phyloP scores from a whole-genome alignment of 37 sponge, comb jelly and placozoan species.

The Mnemiopsis leidyi region DNA sequence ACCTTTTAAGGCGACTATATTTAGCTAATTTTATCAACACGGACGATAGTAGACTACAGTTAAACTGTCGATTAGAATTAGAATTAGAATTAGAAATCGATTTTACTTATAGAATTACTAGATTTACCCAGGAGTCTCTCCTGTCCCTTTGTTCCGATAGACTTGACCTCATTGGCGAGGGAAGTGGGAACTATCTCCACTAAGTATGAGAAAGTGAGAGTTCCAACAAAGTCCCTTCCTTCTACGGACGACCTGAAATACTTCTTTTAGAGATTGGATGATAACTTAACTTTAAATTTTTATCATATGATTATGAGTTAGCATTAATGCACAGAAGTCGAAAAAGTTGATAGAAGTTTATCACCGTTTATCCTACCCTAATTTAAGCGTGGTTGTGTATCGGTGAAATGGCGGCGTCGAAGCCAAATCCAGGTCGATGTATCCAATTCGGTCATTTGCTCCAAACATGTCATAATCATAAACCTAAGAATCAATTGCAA shows the following conservation, averaged over 20 bases:
- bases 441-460: slow-evolving; percentile 54
- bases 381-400: not conserved
- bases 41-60: too few species aligned
- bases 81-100: too few species aligned
- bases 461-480: slow-evolving; percentile 44
- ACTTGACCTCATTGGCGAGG: not conserved
- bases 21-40: too few species aligned
- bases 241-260: slow-evolving; percentile 27
- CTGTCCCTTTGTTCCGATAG: slow-evolving; percentile 54
- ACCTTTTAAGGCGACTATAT: too few species aligned
- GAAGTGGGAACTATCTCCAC: slow-evolving; percentile 32
- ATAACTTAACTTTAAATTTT: too few species aligned
- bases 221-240: slow-evolving; percentile 39
- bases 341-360: not conserved
- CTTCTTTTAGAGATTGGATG: too few species aligned
- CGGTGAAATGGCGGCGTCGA: slow-evolving; percentile 20
- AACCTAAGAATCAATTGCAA: too few species aligned
- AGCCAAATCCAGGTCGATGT: slow-evolving; percentile 46
- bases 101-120: too few species aligned
- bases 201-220: slow-evolving; percentile 28
- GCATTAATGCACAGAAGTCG: too few species aligned
- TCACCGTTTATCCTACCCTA: not conserved
- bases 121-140: slow-evolving; percentile 1
- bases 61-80: too few species aligned
- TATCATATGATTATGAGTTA: too few species aligned